Base-by-base conservation (phyloP, 2,888 invertebrate species). In the Rotaria sp. region DNA sequence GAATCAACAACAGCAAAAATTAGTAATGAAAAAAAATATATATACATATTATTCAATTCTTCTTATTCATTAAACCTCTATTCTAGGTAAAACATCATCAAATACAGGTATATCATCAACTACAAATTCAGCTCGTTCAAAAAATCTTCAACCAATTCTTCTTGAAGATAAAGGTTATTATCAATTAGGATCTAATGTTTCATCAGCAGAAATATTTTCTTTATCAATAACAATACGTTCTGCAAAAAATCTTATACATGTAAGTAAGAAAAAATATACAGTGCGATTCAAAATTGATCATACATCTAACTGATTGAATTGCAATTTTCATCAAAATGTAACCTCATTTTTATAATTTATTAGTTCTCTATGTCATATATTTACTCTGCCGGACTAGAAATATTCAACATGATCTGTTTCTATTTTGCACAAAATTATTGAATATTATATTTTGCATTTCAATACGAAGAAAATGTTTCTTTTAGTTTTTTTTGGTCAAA, bases 1-100 rank as follows among this genome's bases (percentile, higher is more conserved):
- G 87, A 88, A 84, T n/a, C 55, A 41, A n/a, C 80, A 57, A 24
- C 41, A 59, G 35, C 67, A 52, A 67, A 48, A 57, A 24, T 10
- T 18, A 26, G 84, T 84, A 84, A 3, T 8, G 74, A n/a, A 35
- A 50, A 67, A 24, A 3, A 26, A 30, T n/a, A n/a, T n/a, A n/a
- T n/a, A n/a, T n/a, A 35, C 35, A 21, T 35, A 35, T 67, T 15
- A 35, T 24, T 52, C 2, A 30, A 35, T 35, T 1, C 13, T 38
- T 67, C 15, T 10, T 30, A 30, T 4, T 26, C 11, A 59, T 59
- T 26, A 1, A 55, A 55, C 18, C 18, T 67, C 8, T 74, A 5
- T 35, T 74, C 24, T 35, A 80, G 80, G 45, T 45, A 80, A 80
- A 80, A 26, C 45, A 45, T 15, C 45, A 80, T 38, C 80, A n/a